phyloP scores from a whole-genome alignment of 2,797 vertebrate species.

The Thaleichthys pacificus region DNA sequence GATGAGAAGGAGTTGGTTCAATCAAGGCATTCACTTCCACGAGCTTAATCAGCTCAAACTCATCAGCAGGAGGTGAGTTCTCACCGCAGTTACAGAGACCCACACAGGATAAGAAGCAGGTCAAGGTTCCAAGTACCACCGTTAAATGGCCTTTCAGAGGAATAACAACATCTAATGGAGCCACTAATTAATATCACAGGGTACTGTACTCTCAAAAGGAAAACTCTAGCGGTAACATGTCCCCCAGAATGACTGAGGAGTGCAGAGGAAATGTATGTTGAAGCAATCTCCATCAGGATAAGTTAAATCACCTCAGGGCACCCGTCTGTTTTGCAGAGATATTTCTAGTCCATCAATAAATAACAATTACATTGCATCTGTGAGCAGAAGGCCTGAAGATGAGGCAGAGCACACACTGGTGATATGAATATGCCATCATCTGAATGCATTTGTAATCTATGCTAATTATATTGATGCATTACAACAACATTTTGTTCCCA shows the following conservation, averaged over 20 bases:
- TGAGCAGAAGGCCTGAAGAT: not conserved
- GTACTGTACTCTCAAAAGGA: not conserved
- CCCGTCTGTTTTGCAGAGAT: not conserved
- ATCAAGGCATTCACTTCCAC: not conserved
- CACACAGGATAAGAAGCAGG: not conserved
- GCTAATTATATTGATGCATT: not conserved
- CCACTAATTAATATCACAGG: not conserved
- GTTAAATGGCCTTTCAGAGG: not conserved
- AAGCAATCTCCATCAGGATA: not conserved
- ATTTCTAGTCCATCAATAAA: constrained; percentile 7
- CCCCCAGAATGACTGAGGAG: not conserved
- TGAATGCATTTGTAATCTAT: not conserved
- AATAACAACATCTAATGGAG: not conserved
- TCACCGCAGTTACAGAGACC: not conserved
- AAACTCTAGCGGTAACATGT: not conserved
- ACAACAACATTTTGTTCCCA: not conserved
- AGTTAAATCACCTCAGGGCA: not conserved
- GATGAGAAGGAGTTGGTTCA: not conserved
- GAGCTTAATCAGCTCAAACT: not conserved
- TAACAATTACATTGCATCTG: not conserved
- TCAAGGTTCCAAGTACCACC: not conserved
- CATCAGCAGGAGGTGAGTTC: not conserved
- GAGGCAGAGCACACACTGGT: not conserved
- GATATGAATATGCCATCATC: not conserved
- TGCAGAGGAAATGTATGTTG: no score